Base-by-base conservation (phyloP, 2,113 vertebrate genomes). In the Crotalus tigris region DNA sequence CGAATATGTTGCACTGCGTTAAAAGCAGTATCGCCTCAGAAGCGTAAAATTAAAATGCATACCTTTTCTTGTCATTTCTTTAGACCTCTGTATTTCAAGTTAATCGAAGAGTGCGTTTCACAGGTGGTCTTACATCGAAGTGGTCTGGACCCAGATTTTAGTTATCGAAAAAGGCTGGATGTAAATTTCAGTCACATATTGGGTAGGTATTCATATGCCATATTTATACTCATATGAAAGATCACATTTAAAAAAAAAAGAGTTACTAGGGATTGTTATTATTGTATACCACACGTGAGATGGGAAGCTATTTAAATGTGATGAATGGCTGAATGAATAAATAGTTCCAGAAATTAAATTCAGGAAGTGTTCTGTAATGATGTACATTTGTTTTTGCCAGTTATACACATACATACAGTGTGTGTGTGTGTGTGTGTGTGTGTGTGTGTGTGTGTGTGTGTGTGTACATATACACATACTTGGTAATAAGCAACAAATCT, bases 21-120 rank as follows among this genome's bases (percentile, higher is more conserved):
- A 75, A 75, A 75, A 88, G 57, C 12, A 69, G 24, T 26, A 49
- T 86, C 85, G 9, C 10, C 46, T 13, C 44, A 24, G 85, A 75
- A 39, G 69, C 6, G 15, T 61, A 2, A 53, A 26, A 51, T 9
- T 53, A 61, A 92, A 11, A 46, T 1, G 12, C 0, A 23, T 57
- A 9, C 15, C n/a, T 75, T 95, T 11, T 59, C 8, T 49, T 96
- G 96, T 57, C 93, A 93, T 90, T 13, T 87, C 87, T 96, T 94
- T 96, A 99, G 99, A 96, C 98, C 98, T 53, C 98, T 99, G 92
- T 99, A 99, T 97, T 99, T 99, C 97, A 99, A 98, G 97, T 97
- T 99, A 97, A 99, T 99, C 94, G 99, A 99, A 86, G 99, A 99
- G 88, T 99, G 99, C 92, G 97, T 99, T 44, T 99, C 99, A 93